Evolutionary conservation across 1,140 invertebrate genomes (phyloP).

Genomic region (Drosophila tani): DNA sequence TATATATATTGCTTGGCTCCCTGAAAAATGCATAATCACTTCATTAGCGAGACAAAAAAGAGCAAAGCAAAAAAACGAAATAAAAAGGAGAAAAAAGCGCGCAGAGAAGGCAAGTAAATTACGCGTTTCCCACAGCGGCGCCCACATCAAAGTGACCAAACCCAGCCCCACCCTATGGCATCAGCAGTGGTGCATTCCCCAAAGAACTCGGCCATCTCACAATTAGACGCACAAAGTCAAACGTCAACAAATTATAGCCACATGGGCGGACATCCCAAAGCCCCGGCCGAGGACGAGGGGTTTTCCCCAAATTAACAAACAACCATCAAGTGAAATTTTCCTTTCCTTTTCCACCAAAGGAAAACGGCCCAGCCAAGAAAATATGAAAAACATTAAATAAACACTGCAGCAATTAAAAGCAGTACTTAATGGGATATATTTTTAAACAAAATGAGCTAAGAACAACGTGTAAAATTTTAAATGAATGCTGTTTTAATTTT

Average conservation of each 20-base stretch:
- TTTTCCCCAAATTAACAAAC: conserved; percentile 79
- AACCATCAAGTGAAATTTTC: conserved; percentile 63
- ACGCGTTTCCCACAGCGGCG: conserved; percentile 72
- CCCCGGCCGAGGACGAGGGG: not conserved
- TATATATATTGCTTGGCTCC: conserved; percentile 7
- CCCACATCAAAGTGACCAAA: conserved; percentile 82
- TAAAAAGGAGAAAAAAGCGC: conserved; percentile 11
- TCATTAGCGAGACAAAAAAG: conserved; percentile 64
- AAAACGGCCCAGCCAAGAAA: conserved; percentile 49
- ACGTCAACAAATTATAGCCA: conserved; percentile 83
- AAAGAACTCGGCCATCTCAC: conserved; percentile 64
- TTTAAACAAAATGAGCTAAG: not conserved
- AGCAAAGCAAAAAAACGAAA: conserved; percentile 14
- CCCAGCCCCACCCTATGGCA: not conserved
- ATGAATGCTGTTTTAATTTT: too few species aligned
- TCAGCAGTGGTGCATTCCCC: conserved; percentile 52
- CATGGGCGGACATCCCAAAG: conserved; percentile 65
- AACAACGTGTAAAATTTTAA: too few species aligned
- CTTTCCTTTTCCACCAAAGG: conserved; percentile 36
- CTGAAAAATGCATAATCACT: conserved; percentile 71
- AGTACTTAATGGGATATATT: not conserved
- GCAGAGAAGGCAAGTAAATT: conserved; percentile 66
- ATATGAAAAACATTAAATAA: conserved; percentile 28
- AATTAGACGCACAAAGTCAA: conserved; percentile 83
- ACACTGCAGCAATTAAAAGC: conserved; percentile 11